These are phyloP conservation scores for Nanorana parkeri DNA, from an alignment of 2,113 vertebrate genomes.

Conservation along the genomic window DNA sequence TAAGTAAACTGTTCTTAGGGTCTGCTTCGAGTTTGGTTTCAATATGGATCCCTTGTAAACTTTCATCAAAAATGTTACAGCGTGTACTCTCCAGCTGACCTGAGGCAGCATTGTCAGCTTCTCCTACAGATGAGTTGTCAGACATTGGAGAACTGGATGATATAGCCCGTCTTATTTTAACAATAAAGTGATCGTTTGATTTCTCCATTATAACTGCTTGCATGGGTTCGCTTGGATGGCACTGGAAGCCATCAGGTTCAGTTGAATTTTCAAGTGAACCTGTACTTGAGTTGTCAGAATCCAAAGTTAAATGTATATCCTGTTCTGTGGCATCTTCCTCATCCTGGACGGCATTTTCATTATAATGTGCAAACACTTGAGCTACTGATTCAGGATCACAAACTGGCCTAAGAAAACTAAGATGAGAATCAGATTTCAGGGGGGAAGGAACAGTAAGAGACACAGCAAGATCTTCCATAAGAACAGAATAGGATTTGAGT, in stretches of 20 bases:
- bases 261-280: slow-evolving; percentile 70
- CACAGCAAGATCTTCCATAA: slow-evolving; percentile 92
- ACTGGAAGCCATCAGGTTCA: slow-evolving; percentile 76
- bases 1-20: background rate
- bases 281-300: slow-evolving; percentile 89
- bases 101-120: background rate
- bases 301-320: slow-evolving; percentile 91
- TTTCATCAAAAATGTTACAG: slow-evolving; percentile 52
- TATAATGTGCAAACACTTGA: slow-evolving; percentile 87
- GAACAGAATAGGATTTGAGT: slow-evolving; percentile 77
- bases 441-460: slow-evolving; percentile 95
- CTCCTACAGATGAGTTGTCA: slow-evolving; percentile 28
- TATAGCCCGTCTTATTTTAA: slow-evolving; percentile 85
- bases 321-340: slow-evolving; percentile 94
- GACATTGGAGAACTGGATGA: slow-evolving; percentile 61
- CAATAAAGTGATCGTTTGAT: slow-evolving; percentile 94
- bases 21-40: slow-evolving; percentile 18
- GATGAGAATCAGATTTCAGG: slow-evolving; percentile 92
- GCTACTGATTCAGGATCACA: slow-evolving; percentile 73
- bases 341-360: slow-evolving; percentile 86
- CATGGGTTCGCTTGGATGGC: slow-evolving; percentile 88
- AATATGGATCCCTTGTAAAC: slow-evolving; percentile 49
- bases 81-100: slow-evolving; percentile 32
- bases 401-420: slow-evolving; percentile 89
- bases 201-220: slow-evolving; percentile 94